These are phyloP conservation scores for Papilio aristodemus DNA, from an alignment of 1,140 invertebrate species.

Conservation along the genomic window DNA sequence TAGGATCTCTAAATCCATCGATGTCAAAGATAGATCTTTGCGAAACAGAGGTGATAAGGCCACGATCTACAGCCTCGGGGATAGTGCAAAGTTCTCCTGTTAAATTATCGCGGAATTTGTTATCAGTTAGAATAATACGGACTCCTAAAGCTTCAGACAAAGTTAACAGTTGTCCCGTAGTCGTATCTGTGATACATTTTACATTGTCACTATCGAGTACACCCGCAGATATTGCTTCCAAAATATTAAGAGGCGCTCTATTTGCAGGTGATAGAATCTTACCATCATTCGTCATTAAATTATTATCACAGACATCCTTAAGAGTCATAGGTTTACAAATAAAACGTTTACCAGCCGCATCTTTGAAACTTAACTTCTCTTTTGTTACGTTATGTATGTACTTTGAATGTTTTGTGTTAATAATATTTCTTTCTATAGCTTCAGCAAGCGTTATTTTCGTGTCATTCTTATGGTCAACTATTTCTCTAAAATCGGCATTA, in stretches of 20 bases:
- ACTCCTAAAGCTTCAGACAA: slow-evolving; percentile 90
- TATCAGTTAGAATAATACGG: slow-evolving; percentile 88
- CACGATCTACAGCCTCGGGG: slow-evolving; percentile 90
- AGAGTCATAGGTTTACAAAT: slow-evolving; percentile 94
- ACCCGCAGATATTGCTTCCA: slow-evolving; percentile 91
- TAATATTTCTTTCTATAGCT: slow-evolving; percentile 88
- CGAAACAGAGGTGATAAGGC: slow-evolving; percentile 92
- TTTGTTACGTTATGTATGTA: slow-evolving; percentile 88
- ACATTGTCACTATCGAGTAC: slow-evolving; percentile 90
- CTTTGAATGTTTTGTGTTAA: slow-evolving; percentile 89
- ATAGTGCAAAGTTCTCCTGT: slow-evolving; percentile 87
- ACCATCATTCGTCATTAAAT: slow-evolving; percentile 89
- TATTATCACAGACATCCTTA: slow-evolving; percentile 91
- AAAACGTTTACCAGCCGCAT: slow-evolving; percentile 88
- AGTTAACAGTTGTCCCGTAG: slow-evolving; percentile 89
- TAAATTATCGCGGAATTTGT: slow-evolving; percentile 86
- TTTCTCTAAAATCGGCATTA: slow-evolving; percentile 87
- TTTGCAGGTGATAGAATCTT: slow-evolving; percentile 90
- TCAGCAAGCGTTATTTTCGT: slow-evolving; percentile 90
- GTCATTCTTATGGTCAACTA: slow-evolving; percentile 89
- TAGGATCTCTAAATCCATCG: slow-evolving; percentile 92
- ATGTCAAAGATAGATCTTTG: slow-evolving; percentile 95
- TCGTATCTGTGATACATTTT: slow-evolving; percentile 91
- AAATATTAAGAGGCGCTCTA: slow-evolving; percentile 86
- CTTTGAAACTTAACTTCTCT: slow-evolving; percentile 88